These are phyloP conservation scores for Elymnias hypermnestra DNA, from an alignment of 1,140 invertebrate species.

Conservation along the genomic window DNA sequence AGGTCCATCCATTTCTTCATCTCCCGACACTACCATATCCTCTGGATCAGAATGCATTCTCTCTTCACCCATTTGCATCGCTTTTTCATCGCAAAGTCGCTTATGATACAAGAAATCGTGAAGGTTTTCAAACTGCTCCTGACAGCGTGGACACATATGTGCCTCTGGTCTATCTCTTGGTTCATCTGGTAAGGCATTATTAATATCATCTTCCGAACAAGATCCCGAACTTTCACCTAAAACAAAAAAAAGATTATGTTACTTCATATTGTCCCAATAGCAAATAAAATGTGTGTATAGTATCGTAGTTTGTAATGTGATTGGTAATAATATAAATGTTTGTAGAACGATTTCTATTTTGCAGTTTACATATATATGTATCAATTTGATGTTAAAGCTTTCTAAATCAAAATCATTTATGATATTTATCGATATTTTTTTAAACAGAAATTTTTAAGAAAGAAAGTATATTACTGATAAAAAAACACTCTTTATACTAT, in stretches of 20 bases:
- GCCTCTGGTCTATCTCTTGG: slow-evolving; percentile 63
- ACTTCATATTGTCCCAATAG: background rate
- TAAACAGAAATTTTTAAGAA: too few species aligned
- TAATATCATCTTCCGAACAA: slow-evolving; percentile 75
- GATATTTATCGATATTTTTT: too few species aligned
- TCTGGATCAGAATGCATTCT: slow-evolving; percentile 79
- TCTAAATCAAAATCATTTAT: too few species aligned
- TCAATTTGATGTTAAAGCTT: too few species aligned
- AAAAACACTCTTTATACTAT: too few species aligned
- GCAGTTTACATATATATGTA: too few species aligned
- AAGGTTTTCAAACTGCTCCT: slow-evolving; percentile 77
- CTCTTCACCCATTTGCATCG: slow-evolving; percentile 76
- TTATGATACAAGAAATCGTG: slow-evolving; percentile 77
- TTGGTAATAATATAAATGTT: too few species aligned
- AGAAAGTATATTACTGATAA: too few species aligned
- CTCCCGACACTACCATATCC: slow-evolving; percentile 79
- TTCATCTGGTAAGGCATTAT: slow-evolving; percentile 55
- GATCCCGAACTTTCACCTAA: slow-evolving; percentile 77
- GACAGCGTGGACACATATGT: slow-evolving; percentile 77
- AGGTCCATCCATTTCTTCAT: slow-evolving; percentile 78
- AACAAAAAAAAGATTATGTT: slow-evolving; percentile 44
- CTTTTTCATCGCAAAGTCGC: slow-evolving; percentile 73
- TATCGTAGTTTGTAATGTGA: background rate
- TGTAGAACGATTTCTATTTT: too few species aligned
- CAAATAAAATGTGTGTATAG: background rate